Percentiles rank a stretch among this genome's conserved stretches.
phyloP scores from a whole-genome alignment of 2,113 vertebrate species.

The Hemicordylus capensis region DNA sequence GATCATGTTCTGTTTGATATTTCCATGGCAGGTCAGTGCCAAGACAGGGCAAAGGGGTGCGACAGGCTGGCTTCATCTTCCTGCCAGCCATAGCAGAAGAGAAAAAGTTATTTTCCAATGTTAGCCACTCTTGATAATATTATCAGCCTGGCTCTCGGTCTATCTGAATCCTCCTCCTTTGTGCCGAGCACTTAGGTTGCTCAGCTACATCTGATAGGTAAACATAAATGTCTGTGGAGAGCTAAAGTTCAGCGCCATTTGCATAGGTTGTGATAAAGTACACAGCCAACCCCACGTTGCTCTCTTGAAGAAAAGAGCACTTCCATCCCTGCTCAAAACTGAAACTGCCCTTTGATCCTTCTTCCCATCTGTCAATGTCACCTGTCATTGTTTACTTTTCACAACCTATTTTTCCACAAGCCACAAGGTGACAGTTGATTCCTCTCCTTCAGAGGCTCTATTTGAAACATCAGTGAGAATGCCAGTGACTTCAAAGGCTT shows the following conservation, averaged over 20 bases:
- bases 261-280: neutral
- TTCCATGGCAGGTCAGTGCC: slow-evolving; percentile 30
- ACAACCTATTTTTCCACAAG: neutral
- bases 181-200: slow-evolving; percentile 50
- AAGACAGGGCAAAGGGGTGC: neutral
- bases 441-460: neutral
- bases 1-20: slow-evolving; percentile 34
- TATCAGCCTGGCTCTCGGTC: accelerated
- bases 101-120: accelerated
- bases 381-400: neutral
- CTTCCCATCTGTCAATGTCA: neutral
- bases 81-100: accelerated
- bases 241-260: neutral
- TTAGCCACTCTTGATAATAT: neutral
- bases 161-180: neutral
- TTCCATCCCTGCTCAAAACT: neutral
- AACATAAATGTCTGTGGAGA: slow-evolving; percentile 23
- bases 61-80: slow-evolving; percentile 6
- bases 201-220: slow-evolving; percentile 43
- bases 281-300: neutral
- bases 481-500: neutral
- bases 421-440: accelerated
- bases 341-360: neutral
- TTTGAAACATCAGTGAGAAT: neutral
- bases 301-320: neutral